Percentiles rank a stretch among this genome's conserved stretches.
phyloP scores from a whole-genome alignment of 2,888 invertebrate species.

The Cyrtodaria siliqua region DNA sequence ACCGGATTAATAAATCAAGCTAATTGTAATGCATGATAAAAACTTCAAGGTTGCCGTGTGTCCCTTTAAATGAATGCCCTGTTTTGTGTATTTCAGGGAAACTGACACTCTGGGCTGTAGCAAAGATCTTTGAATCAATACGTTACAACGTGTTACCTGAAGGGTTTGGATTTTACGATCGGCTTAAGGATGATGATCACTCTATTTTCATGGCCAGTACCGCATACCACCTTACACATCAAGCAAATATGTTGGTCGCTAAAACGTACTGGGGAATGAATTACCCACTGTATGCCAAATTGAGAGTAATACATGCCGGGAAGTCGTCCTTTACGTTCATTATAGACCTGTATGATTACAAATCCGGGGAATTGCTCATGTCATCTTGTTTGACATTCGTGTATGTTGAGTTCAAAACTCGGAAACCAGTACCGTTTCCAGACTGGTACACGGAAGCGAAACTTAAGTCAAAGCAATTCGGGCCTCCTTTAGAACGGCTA shows the following conservation, averaged over 20 bases:
- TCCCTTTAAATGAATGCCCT: too few species aligned
- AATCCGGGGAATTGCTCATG: constrained; percentile 28
- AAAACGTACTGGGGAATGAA: constrained; percentile 50
- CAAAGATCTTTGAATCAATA: constrained; percentile 56
- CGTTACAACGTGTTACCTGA: constrained; percentile 44
- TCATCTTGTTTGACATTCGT: constrained; percentile 51
- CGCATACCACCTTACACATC: constrained; percentile 33
- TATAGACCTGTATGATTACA: constrained; percentile 19
- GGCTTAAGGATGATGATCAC: constrained; percentile 51
- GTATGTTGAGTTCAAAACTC: constrained; percentile 52
- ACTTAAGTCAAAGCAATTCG: constrained; percentile 15
- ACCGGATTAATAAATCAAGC: too few species aligned
- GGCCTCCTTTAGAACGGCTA: constrained; percentile 35
- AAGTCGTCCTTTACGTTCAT: constrained; percentile 52
- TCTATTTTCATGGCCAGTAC: constrained; percentile 61
- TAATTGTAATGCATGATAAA: too few species aligned
- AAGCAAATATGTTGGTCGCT: constrained; percentile 26
- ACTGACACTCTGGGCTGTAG: constrained; percentile 56
- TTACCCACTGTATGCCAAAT: constrained; percentile 38
- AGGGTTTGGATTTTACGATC: constrained; percentile 49
- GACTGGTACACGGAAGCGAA: constrained; percentile 39
- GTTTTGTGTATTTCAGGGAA: constrained; percentile 48
- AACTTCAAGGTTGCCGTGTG: too few species aligned
- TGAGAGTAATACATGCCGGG: constrained; percentile 49
- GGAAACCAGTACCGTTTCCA: constrained; percentile 52